Conservation (phyloP, 2,113 vertebrate species). For the Tetraodon nigroviridis region DNA sequence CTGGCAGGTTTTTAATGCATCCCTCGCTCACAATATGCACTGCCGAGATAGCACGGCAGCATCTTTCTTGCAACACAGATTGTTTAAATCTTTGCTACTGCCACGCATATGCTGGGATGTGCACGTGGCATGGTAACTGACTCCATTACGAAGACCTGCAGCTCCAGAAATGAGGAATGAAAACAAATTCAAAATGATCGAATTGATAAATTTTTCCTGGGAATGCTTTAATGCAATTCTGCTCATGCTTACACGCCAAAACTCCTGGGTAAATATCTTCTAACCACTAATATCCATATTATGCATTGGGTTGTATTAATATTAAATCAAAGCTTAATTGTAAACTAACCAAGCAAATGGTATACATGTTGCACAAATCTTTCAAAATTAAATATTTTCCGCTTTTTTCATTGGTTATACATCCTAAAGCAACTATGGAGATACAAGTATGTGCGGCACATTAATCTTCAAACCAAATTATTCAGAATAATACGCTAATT, state of each 20-base stretch:
- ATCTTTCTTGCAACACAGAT: constrained; percentile 9
- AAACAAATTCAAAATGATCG: not conserved
- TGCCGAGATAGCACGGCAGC: constrained; percentile 24
- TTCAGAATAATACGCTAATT: constrained; percentile 66
- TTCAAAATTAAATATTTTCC: constrained; percentile 26
- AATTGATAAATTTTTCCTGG: constrained; percentile 2
- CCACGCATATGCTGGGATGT: constrained; percentile 1
- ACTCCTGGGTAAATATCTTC: not conserved
- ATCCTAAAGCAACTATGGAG: constrained; percentile 47
- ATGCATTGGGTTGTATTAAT: constrained; percentile 11
- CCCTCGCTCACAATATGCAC: constrained; percentile 38
- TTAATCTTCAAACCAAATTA: constrained; percentile 67
- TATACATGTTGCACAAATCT: not conserved
- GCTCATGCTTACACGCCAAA: not conserved
- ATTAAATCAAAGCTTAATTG: too few relatives aligned
- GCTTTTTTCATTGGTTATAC: constrained; percentile 27
- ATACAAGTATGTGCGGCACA: constrained; percentile 36
- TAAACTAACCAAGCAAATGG: too few relatives aligned
- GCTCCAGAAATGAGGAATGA: not conserved
- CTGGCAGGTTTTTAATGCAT: constrained; percentile 37
- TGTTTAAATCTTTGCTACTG: not conserved
- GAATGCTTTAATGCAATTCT: not conserved
- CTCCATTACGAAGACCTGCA: constrained; percentile 2
- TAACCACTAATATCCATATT: not conserved
- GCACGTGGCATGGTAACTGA: not conserved